These are phyloP conservation scores for Labeo catla DNA, from an alignment of 2,113 vertebrate species.

Conservation along the genomic window DNA sequence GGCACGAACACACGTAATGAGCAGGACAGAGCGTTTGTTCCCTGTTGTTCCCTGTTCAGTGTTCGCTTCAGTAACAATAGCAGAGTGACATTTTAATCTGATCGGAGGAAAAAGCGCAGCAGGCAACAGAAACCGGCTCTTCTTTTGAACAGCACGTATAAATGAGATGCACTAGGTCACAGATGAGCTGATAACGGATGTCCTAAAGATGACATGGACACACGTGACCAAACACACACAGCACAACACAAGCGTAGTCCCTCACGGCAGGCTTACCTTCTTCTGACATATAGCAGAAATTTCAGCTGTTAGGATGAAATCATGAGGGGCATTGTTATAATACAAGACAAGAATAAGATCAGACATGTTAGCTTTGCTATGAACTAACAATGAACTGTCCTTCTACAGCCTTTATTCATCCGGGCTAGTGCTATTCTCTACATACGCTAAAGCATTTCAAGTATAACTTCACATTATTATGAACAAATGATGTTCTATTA, in stretches of 20 bases:
- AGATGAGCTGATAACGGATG: background rate
- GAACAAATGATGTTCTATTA: background rate
- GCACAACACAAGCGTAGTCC: slow-evolving; percentile 56
- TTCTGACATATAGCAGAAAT: slow-evolving; percentile 99
- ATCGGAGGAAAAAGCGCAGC: background rate
- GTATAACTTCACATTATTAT: background rate
- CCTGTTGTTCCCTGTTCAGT: background rate
- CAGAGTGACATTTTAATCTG: background rate
- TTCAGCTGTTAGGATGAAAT: slow-evolving; percentile 90
- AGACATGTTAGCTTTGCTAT: background rate
- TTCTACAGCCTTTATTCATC: background rate
- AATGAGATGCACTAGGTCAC: background rate
- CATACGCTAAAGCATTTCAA: background rate
- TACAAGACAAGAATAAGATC: background rate
- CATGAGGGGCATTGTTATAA: slow-evolving; percentile 61
- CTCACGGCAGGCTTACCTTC: slow-evolving; percentile 86
- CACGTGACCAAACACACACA: background rate
- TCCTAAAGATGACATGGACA: background rate
- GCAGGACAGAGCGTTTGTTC: background rate
- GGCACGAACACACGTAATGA: background rate
- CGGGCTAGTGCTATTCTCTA: background rate
- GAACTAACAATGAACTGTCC: background rate
- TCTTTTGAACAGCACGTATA: no score
- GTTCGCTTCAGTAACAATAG: background rate
- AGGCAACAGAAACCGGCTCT: background rate